phyloP scores from a whole-genome alignment of 2,797 vertebrate species.

The Scomberomorus guttatus region DNA sequence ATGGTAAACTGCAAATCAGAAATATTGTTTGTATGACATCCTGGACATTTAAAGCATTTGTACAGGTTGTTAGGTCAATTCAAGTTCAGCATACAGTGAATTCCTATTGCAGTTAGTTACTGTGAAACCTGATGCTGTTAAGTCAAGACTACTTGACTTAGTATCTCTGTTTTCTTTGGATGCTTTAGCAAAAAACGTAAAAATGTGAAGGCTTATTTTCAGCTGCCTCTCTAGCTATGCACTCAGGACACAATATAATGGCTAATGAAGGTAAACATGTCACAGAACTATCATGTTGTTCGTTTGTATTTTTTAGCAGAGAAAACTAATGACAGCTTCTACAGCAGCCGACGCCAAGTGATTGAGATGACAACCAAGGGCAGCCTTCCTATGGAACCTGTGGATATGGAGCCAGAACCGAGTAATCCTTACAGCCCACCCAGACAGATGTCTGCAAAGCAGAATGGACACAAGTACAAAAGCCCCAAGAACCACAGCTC shows the following conservation, averaged over 20 bases:
- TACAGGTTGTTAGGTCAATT: neutral
- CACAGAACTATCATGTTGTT: constrained; percentile 19
- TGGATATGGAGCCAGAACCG: constrained; percentile 90
- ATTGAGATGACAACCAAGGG: constrained; percentile 92
- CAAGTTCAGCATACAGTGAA: neutral
- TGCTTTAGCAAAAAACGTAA: neutral
- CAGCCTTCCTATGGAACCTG: constrained; percentile 91
- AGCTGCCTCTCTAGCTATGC: neutral
- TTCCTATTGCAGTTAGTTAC: neutral
- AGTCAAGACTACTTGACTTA: neutral
- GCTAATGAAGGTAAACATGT: constrained; percentile 1
- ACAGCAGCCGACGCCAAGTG: constrained; percentile 90
- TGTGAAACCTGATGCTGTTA: neutral
- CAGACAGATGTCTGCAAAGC: constrained; percentile 83
- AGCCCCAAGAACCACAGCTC: constrained; percentile 85
- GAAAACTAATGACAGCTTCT: constrained; percentile 94
- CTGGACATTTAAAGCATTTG: neutral
- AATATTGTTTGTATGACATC: neutral
- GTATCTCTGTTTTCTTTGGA: neutral
- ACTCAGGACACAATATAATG: neutral
- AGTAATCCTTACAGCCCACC: constrained; percentile 91
- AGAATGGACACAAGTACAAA: constrained; percentile 91
- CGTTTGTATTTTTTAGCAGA: constrained; percentile 86
- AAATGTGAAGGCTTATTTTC: neutral
- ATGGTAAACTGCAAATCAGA: neutral